A percentile compares a stretch with the other conserved stretches of the same genome.
phyloP scores from a whole-genome alignment of 1,140 invertebrate genomes.

The Drosophila novamexicana region DNA sequence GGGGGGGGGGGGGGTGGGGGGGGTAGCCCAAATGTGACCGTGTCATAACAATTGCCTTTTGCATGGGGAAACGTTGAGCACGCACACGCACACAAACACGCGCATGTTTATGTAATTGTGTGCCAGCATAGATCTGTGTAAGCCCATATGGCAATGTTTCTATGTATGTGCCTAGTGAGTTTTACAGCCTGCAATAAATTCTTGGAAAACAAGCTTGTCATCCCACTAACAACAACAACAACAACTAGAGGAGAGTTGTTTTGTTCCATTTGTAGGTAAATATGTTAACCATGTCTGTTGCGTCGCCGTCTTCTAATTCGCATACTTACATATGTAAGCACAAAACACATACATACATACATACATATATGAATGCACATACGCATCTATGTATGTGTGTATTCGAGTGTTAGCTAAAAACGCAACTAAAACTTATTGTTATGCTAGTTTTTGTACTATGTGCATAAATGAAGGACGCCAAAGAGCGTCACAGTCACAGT shows the following conservation, averaged over 20 bases:
- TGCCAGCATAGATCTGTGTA: not conserved
- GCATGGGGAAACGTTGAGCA: conserved; percentile 7
- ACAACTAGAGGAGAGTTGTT: not conserved
- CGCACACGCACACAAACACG: not conserved
- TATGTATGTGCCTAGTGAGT: too few relatives aligned
- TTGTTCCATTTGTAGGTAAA: not conserved
- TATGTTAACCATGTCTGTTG: not conserved
- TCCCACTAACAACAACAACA: not conserved
- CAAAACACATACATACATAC: not conserved
- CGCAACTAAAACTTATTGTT: conserved; percentile 18
- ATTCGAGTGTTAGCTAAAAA: not conserved
- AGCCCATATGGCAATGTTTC: too few relatives aligned
- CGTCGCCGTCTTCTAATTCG: conserved; percentile 14
- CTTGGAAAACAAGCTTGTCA: conserved; percentile 17
- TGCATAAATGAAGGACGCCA: conserved; percentile 24
- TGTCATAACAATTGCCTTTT: conserved; percentile 9
- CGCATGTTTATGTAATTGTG: conserved; percentile 32
- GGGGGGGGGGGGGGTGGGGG: conserved; percentile 2
- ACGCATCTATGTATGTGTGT: conserved; percentile 2
- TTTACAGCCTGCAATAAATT: too few relatives aligned
- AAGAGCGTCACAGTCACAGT: conserved; percentile 6
- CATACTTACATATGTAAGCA: conserved; percentile 36
- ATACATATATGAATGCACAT: conserved; percentile 1
- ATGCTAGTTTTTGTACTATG: conserved; percentile 33
- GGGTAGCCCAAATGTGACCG: not conserved